Conservation (phyloP, 2,888 invertebrate genomes). For the Heliconius cydno region DNA sequence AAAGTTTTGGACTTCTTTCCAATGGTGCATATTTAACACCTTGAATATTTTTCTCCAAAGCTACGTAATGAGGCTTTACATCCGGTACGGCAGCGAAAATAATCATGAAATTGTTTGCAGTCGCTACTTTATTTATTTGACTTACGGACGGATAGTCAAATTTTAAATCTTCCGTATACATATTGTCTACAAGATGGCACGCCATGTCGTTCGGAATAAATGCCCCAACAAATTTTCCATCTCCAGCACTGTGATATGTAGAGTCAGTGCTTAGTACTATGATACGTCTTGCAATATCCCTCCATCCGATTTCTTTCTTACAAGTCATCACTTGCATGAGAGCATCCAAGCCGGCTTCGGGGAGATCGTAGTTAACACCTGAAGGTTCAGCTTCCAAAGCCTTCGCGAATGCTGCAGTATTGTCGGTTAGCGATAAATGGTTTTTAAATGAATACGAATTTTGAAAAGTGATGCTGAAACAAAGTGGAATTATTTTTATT, state of each 20-base stretch:
- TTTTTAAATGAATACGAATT: conserved; percentile 84
- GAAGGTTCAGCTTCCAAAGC: conserved; percentile 53
- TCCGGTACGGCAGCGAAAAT: conserved; percentile 87
- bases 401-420: conserved; percentile 74
- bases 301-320: conserved; percentile 88
- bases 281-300: conserved; percentile 87
- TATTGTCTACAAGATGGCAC: conserved; percentile 84
- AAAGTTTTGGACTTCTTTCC: conserved; percentile 80
- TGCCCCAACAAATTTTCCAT: conserved; percentile 89
- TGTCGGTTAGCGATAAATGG: conserved; percentile 85
- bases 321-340: conserved; percentile 93
- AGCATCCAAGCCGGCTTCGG: conserved; percentile 94
- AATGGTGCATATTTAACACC: conserved; percentile 85
- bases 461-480: conserved; percentile 18
- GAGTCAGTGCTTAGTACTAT: conserved; percentile 92
- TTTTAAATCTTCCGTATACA: conserved; percentile 79
- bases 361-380: conserved; percentile 84
- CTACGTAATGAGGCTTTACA: conserved; percentile 72
- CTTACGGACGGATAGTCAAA: conserved; percentile 92
- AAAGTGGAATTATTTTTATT: not conserved
- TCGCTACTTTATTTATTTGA: conserved; percentile 85
- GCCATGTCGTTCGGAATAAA: conserved; percentile 87
- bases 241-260: conserved; percentile 91
- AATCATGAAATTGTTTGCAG: conserved; percentile 88
- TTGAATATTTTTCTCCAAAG: conserved; percentile 84